Conservation (phyloP, 2,888 invertebrate genomes). For the Drosophila picticornis region DNA sequence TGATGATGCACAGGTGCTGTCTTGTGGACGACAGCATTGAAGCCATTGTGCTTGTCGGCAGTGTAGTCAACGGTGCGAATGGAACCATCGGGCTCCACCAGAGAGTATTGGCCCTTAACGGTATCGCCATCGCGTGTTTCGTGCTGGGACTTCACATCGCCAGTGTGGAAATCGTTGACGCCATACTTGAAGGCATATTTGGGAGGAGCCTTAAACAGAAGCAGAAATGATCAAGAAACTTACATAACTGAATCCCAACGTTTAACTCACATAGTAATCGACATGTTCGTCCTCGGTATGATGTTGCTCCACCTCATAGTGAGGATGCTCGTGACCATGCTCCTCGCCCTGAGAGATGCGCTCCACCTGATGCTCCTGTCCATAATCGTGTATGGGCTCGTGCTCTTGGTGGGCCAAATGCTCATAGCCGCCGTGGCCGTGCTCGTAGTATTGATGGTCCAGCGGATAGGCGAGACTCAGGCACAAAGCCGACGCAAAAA, state of each 20-base stretch:
- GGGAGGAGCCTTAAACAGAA: conserved; percentile 87
- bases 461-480: conserved; percentile 84
- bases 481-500: conserved; percentile 84
- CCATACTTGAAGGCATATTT: conserved; percentile 87
- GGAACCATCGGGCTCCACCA: conserved; percentile 91
- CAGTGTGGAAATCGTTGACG: conserved; percentile 86
- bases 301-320: conserved; percentile 65
- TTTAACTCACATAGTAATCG: conserved; percentile 88
- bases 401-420: conserved; percentile 78
- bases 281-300: conserved; percentile 86
- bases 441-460: conserved; percentile 83
- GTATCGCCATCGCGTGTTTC: conserved; percentile 88
- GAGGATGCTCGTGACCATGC: conserved; percentile 84
- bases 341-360: conserved; percentile 82
- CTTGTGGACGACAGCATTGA: conserved; percentile 85
- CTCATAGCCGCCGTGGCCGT: conserved; percentile 79
- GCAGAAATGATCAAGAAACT: neutral
- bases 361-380: conserved; percentile 76
- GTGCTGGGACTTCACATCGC: conserved; percentile 88
- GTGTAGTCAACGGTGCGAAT: conserved; percentile 88
- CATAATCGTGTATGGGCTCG: conserved; percentile 77
- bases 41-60: conserved; percentile 85
- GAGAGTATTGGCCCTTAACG: conserved; percentile 88
- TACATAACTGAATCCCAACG: neutral
- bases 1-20: conserved; percentile 84